phyloP scores from a whole-genome alignment of 2,797 vertebrate species.

The Acomys russatus region DNA sequence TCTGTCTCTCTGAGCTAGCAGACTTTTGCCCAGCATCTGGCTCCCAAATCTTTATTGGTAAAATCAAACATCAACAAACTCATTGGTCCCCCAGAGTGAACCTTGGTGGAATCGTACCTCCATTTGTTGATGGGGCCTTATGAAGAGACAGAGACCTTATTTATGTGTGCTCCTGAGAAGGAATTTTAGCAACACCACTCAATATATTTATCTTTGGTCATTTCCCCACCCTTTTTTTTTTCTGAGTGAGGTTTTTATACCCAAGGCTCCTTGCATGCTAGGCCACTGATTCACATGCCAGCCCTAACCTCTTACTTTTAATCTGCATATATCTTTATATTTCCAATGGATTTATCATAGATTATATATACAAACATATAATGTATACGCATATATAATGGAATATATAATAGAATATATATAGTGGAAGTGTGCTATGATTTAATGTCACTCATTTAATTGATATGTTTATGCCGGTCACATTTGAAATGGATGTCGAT shows the following conservation, averaged over 20 bases:
- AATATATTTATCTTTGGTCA: background rate
- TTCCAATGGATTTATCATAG: background rate
- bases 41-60: no score
- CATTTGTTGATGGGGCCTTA: background rate
- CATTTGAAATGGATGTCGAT: slow-evolving; percentile 22
- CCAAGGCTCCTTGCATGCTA: background rate
- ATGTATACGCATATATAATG: background rate
- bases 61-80: background rate
- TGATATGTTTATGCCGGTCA: background rate
- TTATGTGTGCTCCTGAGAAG: background rate
- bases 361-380: background rate
- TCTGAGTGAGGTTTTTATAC: background rate
- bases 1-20: no score
- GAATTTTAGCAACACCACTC: background rate
- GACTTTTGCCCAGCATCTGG: no score
- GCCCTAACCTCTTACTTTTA: background rate
- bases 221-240: background rate
- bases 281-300: background rate
- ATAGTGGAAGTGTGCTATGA: background rate
- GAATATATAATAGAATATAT: background rate
- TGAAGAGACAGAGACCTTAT: background rate
- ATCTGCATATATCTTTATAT: background rate
- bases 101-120: background rate
- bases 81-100: background rate
- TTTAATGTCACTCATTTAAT: background rate